These are phyloP conservation scores for Oxyteleia sp. DNA, from an alignment of 2,888 invertebrate species.

Conservation along the genomic window DNA sequence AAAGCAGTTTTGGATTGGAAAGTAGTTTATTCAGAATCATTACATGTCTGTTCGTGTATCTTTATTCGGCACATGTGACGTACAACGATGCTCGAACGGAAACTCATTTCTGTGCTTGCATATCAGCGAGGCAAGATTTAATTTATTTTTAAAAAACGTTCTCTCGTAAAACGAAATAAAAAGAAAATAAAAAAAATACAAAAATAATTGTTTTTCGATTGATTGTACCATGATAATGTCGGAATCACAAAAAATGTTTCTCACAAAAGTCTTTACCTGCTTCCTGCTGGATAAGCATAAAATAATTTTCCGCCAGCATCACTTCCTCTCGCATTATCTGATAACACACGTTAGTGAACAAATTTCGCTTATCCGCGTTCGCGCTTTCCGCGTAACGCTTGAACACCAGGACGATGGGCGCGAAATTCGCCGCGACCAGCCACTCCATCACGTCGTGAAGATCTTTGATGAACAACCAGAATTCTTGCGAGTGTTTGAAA, in stretches of 20 bases:
- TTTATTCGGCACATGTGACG: no score
- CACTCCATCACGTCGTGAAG: conserved; percentile 26
- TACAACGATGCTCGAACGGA: no score
- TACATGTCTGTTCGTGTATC: conserved; percentile 1
- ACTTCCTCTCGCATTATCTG: conserved; percentile 51
- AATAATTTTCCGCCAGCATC: conserved; percentile 43
- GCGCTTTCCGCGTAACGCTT: conserved; percentile 23
- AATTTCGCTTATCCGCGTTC: conserved; percentile 9
- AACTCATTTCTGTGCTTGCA: no score
- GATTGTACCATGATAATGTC: no score
- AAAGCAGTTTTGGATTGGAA: conserved; percentile 15
- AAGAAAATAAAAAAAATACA: conserved; percentile 7
- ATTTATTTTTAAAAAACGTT: no score
- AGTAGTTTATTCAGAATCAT: conserved; percentile 22
- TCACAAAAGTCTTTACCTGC: conserved; percentile 68
- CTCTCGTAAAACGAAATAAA: no score
- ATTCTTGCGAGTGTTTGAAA: conserved; percentile 37
- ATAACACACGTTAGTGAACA: conserved; percentile 44
- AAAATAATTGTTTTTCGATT: no score
- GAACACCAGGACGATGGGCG: conserved; percentile 20
- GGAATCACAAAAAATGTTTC: conserved; percentile 48
- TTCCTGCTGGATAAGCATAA: conserved; percentile 50
- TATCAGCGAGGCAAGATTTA: no score
- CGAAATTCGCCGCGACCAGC: background rate
- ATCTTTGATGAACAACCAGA: conserved; percentile 51